Evolutionary conservation across 1,140 invertebrate genomes (phyloP).

Genomic region (Leptopilina boulardi): DNA sequence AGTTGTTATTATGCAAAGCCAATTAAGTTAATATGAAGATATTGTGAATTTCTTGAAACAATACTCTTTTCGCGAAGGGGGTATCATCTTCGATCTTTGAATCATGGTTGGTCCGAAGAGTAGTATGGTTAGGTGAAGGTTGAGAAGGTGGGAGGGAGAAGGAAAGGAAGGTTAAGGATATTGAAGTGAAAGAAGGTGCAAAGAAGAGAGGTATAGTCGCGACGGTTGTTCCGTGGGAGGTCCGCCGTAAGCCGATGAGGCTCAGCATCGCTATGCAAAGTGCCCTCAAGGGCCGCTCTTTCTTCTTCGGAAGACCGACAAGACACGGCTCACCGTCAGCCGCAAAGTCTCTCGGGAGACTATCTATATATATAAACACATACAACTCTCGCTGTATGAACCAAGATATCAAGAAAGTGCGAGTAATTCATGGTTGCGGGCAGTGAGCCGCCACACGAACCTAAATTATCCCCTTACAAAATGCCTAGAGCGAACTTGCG

Average conservation of each 20-base stretch:
- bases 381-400: conserved; percentile 37
- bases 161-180: conserved; percentile 38
- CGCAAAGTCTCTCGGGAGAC: conserved; percentile 32
- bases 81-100: conserved; percentile 15
- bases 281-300: conserved; percentile 65
- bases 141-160: conserved; percentile 24
- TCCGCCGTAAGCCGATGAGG: conserved; percentile 66
- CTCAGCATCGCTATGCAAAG: conserved; percentile 68
- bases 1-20: no score
- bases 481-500: conserved; percentile 32
- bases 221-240: conserved; percentile 68
- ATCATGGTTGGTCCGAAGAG: conserved; percentile 1
- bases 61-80: background rate
- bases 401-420: conserved; percentile 64
- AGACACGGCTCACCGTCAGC: conserved; percentile 52
- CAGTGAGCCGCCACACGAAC: conserved; percentile 36
- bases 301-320: conserved; percentile 59
- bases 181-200: conserved; percentile 48
- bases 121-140: conserved; percentile 3
- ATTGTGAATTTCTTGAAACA: background rate
- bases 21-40: background rate
- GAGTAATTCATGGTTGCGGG: conserved; percentile 55
- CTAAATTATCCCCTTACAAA: conserved; percentile 47
- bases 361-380: background rate
- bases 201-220: conserved; percentile 52